Base-by-base conservation (phyloP, 2,113 vertebrate species). In the Tiliqua scincoides region DNA sequence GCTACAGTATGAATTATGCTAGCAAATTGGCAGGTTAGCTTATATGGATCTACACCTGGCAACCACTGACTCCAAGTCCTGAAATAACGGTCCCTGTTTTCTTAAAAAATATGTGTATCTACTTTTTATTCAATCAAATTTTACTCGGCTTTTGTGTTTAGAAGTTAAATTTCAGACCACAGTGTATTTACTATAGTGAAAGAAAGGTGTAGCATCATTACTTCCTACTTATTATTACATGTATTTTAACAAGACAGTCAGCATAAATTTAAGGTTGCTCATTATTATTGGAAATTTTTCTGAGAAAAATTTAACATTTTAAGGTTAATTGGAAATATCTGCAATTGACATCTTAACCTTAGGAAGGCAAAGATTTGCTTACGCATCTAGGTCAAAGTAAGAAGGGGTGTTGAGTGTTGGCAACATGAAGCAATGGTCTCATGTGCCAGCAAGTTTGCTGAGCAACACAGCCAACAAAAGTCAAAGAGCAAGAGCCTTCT, bases 391-490 rank as follows among this genome's bases (percentile, higher is more conserved):
- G 27, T n/a, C 84, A 73, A 82, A 73, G 67, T 59, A 73, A 82
- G 76, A 37, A 37, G 84, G 79, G 77, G 5, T 30, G 80, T 3
- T 65, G 79, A 77, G 5, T 30, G 80, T 3, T 65, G 82, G 71
- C 35, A 52, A 37, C 57, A 32, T 0, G 0, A 80, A 76, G 74
- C 78, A 23, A 77, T 57, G 40, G 0, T 85, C 30, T 14, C 62
- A 3, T 74, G 1, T 48, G 52, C 52, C 83, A 91, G 68, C 32
- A 0, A 0, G 27, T 20, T 7, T 73, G 77, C 89, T 70, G 72
- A 91, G 82, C 76, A 86, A 23, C 0, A 71, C 43, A 89, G 74
- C 32, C 86, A 91, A 79, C 87, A 72, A 83, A 93, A 93, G 74
- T 59, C 52, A 74, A 85, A 57, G n/a, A 76, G 30, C 5, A 23